Evolutionary conservation across 2,888 invertebrate genomes (phyloP), one percentile per base, ranked within the genome.

Genomic region (Mycalesis mineus): DNA sequence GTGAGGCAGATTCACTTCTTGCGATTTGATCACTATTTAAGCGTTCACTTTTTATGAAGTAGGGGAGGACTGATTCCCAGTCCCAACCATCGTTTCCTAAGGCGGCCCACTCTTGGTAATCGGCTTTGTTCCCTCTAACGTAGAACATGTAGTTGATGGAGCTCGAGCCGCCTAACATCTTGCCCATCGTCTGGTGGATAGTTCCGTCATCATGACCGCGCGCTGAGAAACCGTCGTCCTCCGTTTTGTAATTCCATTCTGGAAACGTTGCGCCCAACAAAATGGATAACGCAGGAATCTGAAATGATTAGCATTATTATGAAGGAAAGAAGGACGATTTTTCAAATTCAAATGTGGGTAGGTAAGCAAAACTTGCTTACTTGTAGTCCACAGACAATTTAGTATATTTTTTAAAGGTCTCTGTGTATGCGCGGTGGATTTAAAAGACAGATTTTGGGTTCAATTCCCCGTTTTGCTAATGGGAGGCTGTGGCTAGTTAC

Each of bases 81-180:
- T 71, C 66, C 82, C 82, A 82, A 0, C 77, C 77, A 0, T 80
- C 69, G 71, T 93, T 93, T 0, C 93, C 95, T 50, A 91, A 68
- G 7, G 78, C 84, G n/a, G 91, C 92, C 96, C 96, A 96, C 1
- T 90, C 78, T 0, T 90, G 72, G 69, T 91, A 95, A 70, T 95
- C 94, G 7, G 73, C 76, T 39, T 89, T 88, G 70, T 93, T 93
- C 0, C 94, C 95, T 65, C 92, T 83, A 0, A 93, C 80, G 67
- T 94, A 92, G 7, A 92, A 71, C 93, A 94, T 93, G 48, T 90
- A 92, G 72, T 95, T 94, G 1, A 92, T 83, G 0, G 88, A 82
- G 54, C 93, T 93, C 7, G 91, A 90, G 0, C 95, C 95, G 0
- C 95, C 95, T 14, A 93, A 77, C 47, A 91, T 91, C 71, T 93